Evolutionary conservation across 2,797 vertebrate genomes (phyloP).

Genomic region (Delichon dasypus): DNA sequence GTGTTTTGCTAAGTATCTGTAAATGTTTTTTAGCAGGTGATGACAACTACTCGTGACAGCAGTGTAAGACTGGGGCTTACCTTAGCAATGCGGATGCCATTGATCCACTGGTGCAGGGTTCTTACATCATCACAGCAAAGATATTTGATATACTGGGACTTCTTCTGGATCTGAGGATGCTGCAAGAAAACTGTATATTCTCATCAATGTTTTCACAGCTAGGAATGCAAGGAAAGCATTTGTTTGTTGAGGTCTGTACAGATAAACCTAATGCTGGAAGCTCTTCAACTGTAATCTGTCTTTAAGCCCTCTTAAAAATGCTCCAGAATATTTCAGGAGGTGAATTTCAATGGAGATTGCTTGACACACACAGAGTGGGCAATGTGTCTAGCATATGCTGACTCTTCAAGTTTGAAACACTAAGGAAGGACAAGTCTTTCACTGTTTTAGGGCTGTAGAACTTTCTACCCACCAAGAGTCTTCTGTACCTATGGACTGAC

Average conservation of each 20-base stretch:
- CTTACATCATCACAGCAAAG: constrained; percentile 95
- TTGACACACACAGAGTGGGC: neutral
- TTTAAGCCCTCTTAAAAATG: neutral
- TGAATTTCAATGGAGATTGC: neutral
- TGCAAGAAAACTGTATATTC: constrained; percentile 55
- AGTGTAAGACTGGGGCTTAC: constrained; percentile 64
- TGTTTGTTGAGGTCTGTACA: neutral
- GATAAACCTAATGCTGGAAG: neutral
- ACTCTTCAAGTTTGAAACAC: neutral
- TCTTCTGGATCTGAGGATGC: constrained; percentile 99
- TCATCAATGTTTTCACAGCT: neutral
- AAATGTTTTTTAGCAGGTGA: neutral
- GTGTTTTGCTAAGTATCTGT: neutral
- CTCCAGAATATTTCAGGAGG: neutral
- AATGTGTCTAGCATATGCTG: neutral
- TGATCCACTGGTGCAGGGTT: constrained; percentile 97
- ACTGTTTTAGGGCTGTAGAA: neutral
- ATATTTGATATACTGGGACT: constrained; percentile 98
- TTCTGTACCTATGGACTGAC: neutral
- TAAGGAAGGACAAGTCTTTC: neutral
- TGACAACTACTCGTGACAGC: neutral
- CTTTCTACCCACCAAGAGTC: neutral
- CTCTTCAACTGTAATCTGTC: neutral
- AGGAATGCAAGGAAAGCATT: neutral
- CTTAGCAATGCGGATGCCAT: constrained; percentile 96